Conservation (phyloP, 1,140 invertebrate species). For the Anastrepha ludens region DNA sequence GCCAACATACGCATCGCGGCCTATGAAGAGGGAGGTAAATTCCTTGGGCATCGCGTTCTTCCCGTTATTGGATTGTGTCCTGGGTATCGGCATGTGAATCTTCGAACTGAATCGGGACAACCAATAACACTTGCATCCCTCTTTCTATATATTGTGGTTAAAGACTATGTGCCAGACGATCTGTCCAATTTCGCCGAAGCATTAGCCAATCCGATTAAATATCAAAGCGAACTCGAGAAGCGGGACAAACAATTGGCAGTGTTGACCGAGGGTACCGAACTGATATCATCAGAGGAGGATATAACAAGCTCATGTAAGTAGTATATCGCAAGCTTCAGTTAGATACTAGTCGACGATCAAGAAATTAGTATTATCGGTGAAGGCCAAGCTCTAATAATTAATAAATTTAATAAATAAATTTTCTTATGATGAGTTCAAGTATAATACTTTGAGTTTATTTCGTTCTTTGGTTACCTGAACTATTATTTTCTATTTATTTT, state of each 20-base stretch:
- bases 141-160: constrained; percentile 94
- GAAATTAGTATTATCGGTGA: neutral
- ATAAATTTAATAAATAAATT: neutral
- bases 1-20: constrained; percentile 96
- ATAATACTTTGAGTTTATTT: constrained; percentile 22
- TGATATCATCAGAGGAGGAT: constrained; percentile 74
- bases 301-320: constrained; percentile 72
- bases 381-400: neutral
- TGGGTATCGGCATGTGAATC: constrained; percentile 91
- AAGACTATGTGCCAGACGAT: constrained; percentile 97
- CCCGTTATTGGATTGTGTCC: constrained; percentile 97
- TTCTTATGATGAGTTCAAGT: neutral
- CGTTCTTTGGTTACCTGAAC: constrained; percentile 52
- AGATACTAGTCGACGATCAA: neutral
- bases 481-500: constrained; percentile 49
- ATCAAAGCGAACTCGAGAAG: constrained; percentile 95
- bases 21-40: constrained; percentile 95
- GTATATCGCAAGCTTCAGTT: neutral
- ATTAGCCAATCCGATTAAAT: constrained; percentile 97
- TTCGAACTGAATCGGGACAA: constrained; percentile 95
- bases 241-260: constrained; percentile 92
- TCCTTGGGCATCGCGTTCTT: constrained; percentile 96
- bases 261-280: constrained; percentile 88
- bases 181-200: constrained; percentile 96
- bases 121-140: constrained; percentile 91